These are phyloP conservation scores for Clupea harengus DNA, from an alignment of 2,113 vertebrate genomes.

Conservation along the genomic window DNA sequence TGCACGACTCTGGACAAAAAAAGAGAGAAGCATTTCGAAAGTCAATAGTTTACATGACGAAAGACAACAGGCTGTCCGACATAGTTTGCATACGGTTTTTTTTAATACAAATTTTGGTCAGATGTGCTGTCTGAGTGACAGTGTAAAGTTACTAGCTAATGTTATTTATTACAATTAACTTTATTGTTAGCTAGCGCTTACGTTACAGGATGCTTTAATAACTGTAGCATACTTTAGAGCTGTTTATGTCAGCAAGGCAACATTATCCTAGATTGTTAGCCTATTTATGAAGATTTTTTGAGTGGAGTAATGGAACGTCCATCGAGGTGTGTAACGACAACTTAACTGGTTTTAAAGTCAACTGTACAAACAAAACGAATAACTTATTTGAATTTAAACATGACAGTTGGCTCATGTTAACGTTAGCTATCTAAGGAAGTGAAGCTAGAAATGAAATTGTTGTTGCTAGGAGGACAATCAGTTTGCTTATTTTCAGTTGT, in stretches of 20 bases:
- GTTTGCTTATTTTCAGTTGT: too few species aligned
- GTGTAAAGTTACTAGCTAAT: neutral
- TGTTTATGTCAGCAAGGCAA: too few species aligned
- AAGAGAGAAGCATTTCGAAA: neutral
- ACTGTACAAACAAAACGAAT: too few species aligned
- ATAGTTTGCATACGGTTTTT: neutral
- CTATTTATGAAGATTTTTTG: neutral
- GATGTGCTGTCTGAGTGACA: neutral
- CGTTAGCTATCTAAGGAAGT: too few species aligned
- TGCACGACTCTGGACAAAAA: neutral
- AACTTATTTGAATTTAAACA: neutral
- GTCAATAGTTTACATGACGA: neutral
- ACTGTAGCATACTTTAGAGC: too few species aligned
- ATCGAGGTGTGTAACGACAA: slow-evolving; percentile 55
- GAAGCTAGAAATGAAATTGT: neutral
- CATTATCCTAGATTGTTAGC: neutral
- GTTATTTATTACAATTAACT: too few species aligned
- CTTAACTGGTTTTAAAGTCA: too few species aligned
- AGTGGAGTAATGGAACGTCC: slow-evolving; percentile 63
- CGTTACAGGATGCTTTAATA: too few species aligned
- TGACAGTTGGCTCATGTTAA: too few species aligned
- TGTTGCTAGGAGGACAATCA: neutral
- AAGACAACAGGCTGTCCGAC: neutral
- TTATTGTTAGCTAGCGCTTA: too few species aligned
- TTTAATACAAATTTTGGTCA: neutral